phyloP scores from a whole-genome alignment of 2,113 vertebrate genomes.

The Crotalus horridus region DNA sequence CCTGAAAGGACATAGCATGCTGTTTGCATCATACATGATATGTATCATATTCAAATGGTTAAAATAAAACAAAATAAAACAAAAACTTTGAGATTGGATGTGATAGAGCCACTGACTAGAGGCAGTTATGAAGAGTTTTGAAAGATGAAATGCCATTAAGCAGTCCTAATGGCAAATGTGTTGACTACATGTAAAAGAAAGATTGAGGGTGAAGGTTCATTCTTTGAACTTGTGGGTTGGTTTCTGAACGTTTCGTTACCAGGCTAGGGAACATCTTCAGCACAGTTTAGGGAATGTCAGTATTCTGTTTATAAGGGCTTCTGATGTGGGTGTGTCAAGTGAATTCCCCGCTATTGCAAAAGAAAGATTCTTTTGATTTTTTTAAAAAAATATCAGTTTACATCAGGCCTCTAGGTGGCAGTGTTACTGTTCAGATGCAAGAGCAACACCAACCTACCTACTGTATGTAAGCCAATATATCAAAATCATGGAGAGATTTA shows the following conservation, averaged over 20 bases:
- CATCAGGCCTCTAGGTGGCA: constrained; percentile 69
- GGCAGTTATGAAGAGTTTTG: not conserved
- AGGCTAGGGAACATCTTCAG: too few relatives aligned
- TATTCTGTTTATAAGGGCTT: too few relatives aligned
- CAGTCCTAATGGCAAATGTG: not conserved
- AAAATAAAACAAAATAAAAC: not conserved
- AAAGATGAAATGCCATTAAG: not conserved
- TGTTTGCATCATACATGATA: not conserved
- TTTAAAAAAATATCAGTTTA: not conserved
- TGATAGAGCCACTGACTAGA: not conserved
- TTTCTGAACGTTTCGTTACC: too few relatives aligned
- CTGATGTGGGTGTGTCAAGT: too few relatives aligned
- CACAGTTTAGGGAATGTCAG: too few relatives aligned
- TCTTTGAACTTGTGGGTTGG: too few relatives aligned
- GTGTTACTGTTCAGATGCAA: constrained; percentile 63
- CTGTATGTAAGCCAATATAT: not conserved
- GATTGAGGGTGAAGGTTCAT: not conserved
- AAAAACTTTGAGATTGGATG: not conserved
- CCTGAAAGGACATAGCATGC: not conserved
- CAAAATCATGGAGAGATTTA: constrained; percentile 37
- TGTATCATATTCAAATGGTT: not conserved
- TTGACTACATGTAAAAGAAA: not conserved
- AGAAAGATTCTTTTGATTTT: not conserved
- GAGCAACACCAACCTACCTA: not conserved
- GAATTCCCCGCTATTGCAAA: not conserved